Base-by-base conservation (phyloP, 1,140 invertebrate genomes). In the Diorhabda carinulata region DNA sequence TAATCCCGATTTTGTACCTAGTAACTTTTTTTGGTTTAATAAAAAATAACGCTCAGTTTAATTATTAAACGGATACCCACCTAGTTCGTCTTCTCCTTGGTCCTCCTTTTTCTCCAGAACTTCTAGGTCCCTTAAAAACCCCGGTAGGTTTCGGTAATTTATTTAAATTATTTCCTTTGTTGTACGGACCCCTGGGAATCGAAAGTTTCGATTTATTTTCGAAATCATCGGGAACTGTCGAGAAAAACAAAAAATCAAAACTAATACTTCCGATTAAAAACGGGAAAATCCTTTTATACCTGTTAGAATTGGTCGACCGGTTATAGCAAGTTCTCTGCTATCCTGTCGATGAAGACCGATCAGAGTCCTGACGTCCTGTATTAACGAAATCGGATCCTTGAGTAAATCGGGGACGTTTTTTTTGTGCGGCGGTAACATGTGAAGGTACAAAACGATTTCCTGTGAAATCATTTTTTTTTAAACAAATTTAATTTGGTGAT, bases 341-440 rank as follows among this genome's bases (percentile, higher is more conserved):
- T 98, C 96, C 76, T 93, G 90, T 60, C 92, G 85, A 79, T 98
- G 96, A 59, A 93, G 88, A 73, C 94, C 90, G 2, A 98, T 92
- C 57, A 98, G 78, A 61, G 90, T 91, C 72, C 96, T 86, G 0
- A 97, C 92, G 78, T 98, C 95, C 68, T 90, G 88, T 58, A 99
- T 92, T 4, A 98, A 82, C 1, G 90, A 90, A 47, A 97, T 92
- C 1, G 96, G 94, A 83, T 98, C 93, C 0, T 88, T 86, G 40
- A 99, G 89, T 42, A 98, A 83, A 76, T 95, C 94, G 8, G 97
- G 97, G 45, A 98, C 92, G 74, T 92, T 94, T 80, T 96, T 96
- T 76, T 96, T 95, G 41, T 90, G 91, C 0, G 90, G 88, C 43
- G 96, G 95, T 71, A 98, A 81, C 79, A 91, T 89, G 77, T 95